Conservation (phyloP, 2,888 invertebrate species). For the Lochmaea crataegi region DNA sequence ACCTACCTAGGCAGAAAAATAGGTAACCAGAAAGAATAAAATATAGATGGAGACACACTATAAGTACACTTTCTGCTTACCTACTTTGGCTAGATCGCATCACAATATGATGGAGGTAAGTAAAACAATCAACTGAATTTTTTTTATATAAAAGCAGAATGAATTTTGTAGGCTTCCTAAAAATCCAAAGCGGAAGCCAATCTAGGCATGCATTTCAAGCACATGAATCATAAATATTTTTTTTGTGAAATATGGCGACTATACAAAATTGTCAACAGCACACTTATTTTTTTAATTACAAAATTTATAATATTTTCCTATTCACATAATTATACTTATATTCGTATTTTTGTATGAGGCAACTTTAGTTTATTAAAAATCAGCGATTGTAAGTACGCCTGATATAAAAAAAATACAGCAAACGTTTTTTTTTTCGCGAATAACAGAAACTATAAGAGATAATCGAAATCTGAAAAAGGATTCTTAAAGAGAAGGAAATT, state of each 20-base stretch:
- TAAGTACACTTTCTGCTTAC: too few relatives aligned
- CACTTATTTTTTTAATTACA: conserved; percentile 46
- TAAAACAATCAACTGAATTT: not conserved
- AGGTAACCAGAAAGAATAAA: too few relatives aligned
- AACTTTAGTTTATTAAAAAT: conserved; percentile 39
- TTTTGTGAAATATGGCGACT: conserved; percentile 36
- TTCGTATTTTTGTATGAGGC: conserved; percentile 44
- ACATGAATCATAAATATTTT: conserved; percentile 44
- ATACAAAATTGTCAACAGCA: conserved; percentile 46
- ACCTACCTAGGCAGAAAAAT: too few relatives aligned
- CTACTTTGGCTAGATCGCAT: too few relatives aligned
- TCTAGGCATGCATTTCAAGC: conserved; percentile 42
- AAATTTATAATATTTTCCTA: conserved; percentile 47
- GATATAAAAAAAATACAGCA: not conserved
- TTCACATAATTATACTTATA: conserved; percentile 44
- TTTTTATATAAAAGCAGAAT: not conserved
- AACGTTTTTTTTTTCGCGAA: not conserved
- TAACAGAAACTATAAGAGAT: not conserved
- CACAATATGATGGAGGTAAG: not conserved
- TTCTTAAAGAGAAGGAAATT: too few relatives aligned
- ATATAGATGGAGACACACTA: too few relatives aligned
- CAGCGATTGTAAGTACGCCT: not conserved
- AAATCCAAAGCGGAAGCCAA: conserved; percentile 6
- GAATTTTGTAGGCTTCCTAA: not conserved
- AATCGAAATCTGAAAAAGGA: too few relatives aligned